A percentile compares a stretch with the other conserved stretches of the same genome.
Conservation (phyloP, 2,113 vertebrate genomes). For the Tylochromis polylepis region DNA sequence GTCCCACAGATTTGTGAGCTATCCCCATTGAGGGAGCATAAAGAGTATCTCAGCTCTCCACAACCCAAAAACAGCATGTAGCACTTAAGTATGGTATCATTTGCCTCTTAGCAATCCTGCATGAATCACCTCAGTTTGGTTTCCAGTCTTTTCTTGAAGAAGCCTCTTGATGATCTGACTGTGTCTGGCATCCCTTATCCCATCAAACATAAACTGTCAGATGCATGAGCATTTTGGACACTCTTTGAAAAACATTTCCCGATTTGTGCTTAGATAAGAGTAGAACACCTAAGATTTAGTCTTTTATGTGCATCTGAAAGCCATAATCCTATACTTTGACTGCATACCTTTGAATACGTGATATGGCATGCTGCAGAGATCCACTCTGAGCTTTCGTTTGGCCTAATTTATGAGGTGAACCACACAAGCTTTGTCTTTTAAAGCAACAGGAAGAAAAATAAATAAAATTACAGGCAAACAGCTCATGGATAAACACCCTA, state of each 20-base stretch:
- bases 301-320: not conserved
- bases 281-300: not conserved
- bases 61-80: slow-evolving; percentile 45
- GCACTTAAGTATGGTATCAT: slow-evolving; percentile 34
- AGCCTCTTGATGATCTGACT: not conserved
- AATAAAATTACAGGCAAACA: not conserved
- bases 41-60: slow-evolving; percentile 32
- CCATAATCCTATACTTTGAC: not conserved
- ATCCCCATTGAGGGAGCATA: slow-evolving; percentile 29
- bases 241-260: not conserved
- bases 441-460: slow-evolving; percentile 4
- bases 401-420: not conserved
- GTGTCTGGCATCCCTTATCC: not conserved
- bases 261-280: not conserved
- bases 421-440: not conserved
- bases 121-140: slow-evolving; percentile 1
- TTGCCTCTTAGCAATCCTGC: slow-evolving; percentile 71
- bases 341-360: not conserved
- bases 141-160: not conserved
- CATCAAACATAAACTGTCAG: not conserved
- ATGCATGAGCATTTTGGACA: not conserved
- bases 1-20: slow-evolving; percentile 59
- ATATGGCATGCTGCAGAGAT: not conserved
- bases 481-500: not conserved
- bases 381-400: not conserved